These are phyloP conservation scores for Xyrauchen texanus DNA, from an alignment of 2,113 vertebrate genomes.

Conservation along the genomic window DNA sequence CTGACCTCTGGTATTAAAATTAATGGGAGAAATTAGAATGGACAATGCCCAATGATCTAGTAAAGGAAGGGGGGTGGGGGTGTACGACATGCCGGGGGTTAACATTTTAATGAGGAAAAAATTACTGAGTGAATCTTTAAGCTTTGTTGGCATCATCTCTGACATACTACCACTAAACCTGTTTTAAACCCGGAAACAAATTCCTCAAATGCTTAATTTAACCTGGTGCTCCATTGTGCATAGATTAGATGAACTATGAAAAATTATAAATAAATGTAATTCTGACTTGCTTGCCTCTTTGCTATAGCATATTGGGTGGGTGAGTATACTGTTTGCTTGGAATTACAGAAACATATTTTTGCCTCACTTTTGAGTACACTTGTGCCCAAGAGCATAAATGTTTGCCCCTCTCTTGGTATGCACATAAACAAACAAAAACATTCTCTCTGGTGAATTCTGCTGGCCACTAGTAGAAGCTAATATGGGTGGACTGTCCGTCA, in stretches of 20 bases:
- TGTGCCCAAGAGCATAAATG: not conserved
- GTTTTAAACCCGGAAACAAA: no score
- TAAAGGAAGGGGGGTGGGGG: no score
- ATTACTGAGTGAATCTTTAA: no score
- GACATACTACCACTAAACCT: no score
- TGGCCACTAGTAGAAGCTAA: slow-evolving; percentile 49
- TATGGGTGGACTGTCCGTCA: slow-evolving; percentile 39
- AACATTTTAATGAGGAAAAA: no score
- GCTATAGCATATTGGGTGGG: no score
- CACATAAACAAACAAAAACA: not conserved
- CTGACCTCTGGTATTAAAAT: not conserved
- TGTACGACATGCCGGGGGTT: no score
- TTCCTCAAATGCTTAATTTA: not conserved
- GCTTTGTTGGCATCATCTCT: not conserved
- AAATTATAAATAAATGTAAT: no score
- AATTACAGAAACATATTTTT: not conserved
- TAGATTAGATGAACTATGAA: not conserved
- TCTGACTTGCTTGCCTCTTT: no score
- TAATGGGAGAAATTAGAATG: not conserved
- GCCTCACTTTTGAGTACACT: not conserved
- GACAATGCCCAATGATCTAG: no score
- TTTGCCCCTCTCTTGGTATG: slow-evolving; percentile 14
- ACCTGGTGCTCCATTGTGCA: not conserved
- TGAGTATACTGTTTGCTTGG: not conserved
- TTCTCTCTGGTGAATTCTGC: slow-evolving; percentile 1